These are phyloP conservation scores for Micromussa lordhowensis DNA, from an alignment of 92 coral and sea anemone genomes.

Conservation along the genomic window DNA sequence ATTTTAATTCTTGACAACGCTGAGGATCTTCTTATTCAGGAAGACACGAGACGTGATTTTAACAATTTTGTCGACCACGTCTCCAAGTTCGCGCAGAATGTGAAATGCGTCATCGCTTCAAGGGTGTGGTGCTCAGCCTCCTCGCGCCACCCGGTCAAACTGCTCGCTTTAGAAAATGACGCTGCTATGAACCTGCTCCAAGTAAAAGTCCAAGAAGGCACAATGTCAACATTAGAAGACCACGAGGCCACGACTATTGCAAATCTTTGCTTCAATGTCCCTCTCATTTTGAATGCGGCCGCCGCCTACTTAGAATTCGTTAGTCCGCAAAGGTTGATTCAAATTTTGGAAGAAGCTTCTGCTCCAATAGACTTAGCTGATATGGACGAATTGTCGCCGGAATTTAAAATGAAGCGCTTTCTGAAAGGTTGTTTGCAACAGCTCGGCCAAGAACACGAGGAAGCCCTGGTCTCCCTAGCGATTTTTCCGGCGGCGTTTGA, in stretches of 20 bases:
- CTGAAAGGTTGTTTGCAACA: slow-evolving; percentile 47
- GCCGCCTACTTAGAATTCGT: slow-evolving; percentile 58
- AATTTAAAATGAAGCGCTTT: slow-evolving; percentile 54
- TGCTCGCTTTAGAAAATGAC: slow-evolving; percentile 34
- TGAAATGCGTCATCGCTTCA: slow-evolving; percentile 61
- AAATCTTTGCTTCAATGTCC: slow-evolving; percentile 56
- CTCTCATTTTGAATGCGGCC: slow-evolving; percentile 63
- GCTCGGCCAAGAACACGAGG: slow-evolving; percentile 42
- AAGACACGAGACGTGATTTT: slow-evolving; percentile 25
- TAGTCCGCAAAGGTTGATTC: slow-evolving; percentile 48
- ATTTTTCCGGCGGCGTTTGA: slow-evolving; percentile 66
- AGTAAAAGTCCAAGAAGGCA: slow-evolving; percentile 19
- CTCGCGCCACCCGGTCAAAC: slow-evolving; percentile 33
- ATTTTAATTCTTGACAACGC: slow-evolving; percentile 63
- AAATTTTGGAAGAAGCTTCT: slow-evolving; percentile 31
- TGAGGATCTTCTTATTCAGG: slow-evolving; percentile 44
- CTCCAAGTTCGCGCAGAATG: slow-evolving; percentile 38
- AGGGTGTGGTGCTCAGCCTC: slow-evolving; percentile 34
- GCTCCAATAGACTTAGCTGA: slow-evolving; percentile 34
- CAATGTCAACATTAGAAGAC: slow-evolving; percentile 32
- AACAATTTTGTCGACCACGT: slow-evolving; percentile 49
- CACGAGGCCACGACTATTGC: slow-evolving; percentile 52
- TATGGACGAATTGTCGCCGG: slow-evolving; percentile 57
- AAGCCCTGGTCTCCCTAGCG: slow-evolving; percentile 53
- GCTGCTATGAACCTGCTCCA: slow-evolving; percentile 27